A percentile compares a stretch with the other conserved stretches of the same genome.
Conservation (phyloP, 2,113 vertebrate genomes). For the Panthera leo region DNA sequence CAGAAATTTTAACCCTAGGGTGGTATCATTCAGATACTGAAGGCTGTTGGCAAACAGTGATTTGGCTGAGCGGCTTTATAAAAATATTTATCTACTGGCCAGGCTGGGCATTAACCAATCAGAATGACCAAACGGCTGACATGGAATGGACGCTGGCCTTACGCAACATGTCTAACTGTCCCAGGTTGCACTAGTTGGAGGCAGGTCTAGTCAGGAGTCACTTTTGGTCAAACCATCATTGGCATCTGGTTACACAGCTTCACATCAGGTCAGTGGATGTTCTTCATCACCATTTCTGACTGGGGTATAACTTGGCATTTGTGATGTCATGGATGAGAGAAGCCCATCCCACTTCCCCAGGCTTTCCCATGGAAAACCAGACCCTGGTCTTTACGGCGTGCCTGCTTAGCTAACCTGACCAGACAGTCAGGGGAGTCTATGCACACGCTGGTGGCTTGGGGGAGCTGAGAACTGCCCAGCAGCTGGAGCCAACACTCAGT, state of each 20-base stretch:
- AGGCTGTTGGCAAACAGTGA: not conserved
- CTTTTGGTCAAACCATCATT: not conserved
- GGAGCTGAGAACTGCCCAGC: not conserved
- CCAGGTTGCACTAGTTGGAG: not conserved
- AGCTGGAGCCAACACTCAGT: not conserved
- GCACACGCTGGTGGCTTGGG: accelerated
- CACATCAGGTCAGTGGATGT: not conserved
- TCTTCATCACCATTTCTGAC: not conserved
- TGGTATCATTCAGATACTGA: not conserved
- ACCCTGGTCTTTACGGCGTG: not conserved
- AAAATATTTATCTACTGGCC: not conserved
- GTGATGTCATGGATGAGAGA: not conserved
- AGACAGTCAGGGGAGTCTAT: not conserved
- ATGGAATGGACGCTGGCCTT: not conserved
- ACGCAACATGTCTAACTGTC: not conserved
- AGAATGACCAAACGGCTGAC: not conserved
- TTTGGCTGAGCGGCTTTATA: not conserved
- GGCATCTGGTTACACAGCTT: not conserved
- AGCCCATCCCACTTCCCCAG: not conserved
- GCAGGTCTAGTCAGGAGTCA: not conserved
- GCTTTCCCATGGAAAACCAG: not conserved
- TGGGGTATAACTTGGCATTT: not conserved
- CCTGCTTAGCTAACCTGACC: not conserved
- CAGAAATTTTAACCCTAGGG: not conserved
- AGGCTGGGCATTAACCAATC: not conserved